Conservation (phyloP, 2,797 vertebrate genomes). For the Chelmon rostratus region DNA sequence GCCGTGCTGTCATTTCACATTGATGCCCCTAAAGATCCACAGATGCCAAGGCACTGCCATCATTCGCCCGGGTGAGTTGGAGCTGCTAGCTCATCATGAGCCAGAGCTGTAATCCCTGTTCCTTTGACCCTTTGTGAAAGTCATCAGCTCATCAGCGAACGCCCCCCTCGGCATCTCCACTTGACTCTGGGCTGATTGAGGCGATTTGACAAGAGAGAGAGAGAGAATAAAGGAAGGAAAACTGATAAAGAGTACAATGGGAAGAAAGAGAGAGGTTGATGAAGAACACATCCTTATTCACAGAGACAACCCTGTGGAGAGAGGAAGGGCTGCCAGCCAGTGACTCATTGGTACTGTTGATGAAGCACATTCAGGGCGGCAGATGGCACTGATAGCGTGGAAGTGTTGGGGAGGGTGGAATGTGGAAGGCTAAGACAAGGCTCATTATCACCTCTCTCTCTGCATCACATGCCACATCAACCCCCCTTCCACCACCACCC, state of each 20-base stretch:
- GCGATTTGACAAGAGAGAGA: slow-evolving; percentile 29
- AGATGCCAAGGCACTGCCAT: slow-evolving; percentile 46
- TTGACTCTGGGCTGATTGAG: slow-evolving; percentile 36
- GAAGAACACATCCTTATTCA: slow-evolving; percentile 66
- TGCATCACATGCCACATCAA: slow-evolving; percentile 69
- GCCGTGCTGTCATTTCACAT: slow-evolving; percentile 42
- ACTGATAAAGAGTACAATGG: slow-evolving; percentile 44
- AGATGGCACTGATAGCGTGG: slow-evolving; percentile 70
- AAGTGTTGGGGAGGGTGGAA: slow-evolving; percentile 21
- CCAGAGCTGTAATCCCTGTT: slow-evolving; percentile 47
- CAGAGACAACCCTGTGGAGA: slow-evolving; percentile 50
- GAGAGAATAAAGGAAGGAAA: slow-evolving; percentile 21
- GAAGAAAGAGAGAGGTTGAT: slow-evolving; percentile 44
- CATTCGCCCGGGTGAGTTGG: slow-evolving; percentile 50
- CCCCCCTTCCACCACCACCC: slow-evolving; percentile 38
- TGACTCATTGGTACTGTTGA: slow-evolving; percentile 49
- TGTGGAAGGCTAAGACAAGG: slow-evolving; percentile 53
- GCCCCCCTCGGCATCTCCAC: slow-evolving; percentile 30
- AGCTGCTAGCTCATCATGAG: slow-evolving; percentile 51
- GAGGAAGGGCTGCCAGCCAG: slow-evolving; percentile 42
- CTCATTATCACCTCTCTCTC: slow-evolving; percentile 80
- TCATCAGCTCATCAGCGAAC: slow-evolving; percentile 56
- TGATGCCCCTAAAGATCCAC: slow-evolving; percentile 7
- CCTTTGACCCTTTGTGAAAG: slow-evolving; percentile 39
- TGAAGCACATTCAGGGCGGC: slow-evolving; percentile 64